These are phyloP conservation scores for Champsocephalus esox DNA, from an alignment of 2,797 vertebrate species.

Conservation along the genomic window DNA sequence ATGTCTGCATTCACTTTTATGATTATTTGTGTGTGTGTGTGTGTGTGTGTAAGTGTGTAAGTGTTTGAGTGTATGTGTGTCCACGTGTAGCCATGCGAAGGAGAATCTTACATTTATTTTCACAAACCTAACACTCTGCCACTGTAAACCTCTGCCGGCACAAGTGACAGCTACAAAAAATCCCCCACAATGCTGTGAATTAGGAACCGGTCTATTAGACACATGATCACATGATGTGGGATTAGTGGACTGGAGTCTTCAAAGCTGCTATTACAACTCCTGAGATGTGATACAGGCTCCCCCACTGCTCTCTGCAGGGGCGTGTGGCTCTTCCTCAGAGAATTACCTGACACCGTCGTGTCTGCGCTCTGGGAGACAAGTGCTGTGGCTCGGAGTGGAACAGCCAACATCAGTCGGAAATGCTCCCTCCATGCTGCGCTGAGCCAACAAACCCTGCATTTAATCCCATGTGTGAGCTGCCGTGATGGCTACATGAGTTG, in stretches of 20 bases:
- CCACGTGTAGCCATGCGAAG: slow-evolving; percentile 44
- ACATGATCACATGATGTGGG: slow-evolving; percentile 87
- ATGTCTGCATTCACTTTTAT: slow-evolving; percentile 44
- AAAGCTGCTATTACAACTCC: slow-evolving; percentile 88
- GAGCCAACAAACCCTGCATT: slow-evolving; percentile 85
- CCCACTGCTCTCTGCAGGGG: slow-evolving; percentile 85
- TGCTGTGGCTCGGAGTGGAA: slow-evolving; percentile 84
- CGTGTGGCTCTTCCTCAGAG: slow-evolving; percentile 85
- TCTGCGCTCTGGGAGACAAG: slow-evolving; percentile 85
- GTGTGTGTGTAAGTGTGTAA: slow-evolving; percentile 12
- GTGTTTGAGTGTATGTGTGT: slow-evolving; percentile 22
- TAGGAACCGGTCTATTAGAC: slow-evolving; percentile 85
- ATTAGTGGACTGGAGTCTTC: slow-evolving; percentile 87
- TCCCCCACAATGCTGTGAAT: slow-evolving; percentile 85
- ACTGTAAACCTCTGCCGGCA: slow-evolving; percentile 77
- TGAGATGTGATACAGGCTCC: slow-evolving; percentile 86
- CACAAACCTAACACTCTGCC: slow-evolving; percentile 75
- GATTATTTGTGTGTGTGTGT: slow-evolving; percentile 33
- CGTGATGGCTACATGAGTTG: slow-evolving; percentile 82
- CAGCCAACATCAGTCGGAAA: slow-evolving; percentile 85
- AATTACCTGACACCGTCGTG: slow-evolving; percentile 86
- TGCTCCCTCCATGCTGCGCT: slow-evolving; percentile 82
- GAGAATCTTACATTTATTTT: slow-evolving; percentile 77
- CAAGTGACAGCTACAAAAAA: slow-evolving; percentile 81
- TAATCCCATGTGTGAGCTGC: slow-evolving; percentile 85